Percentiles rank a stretch among this genome's conserved stretches.
These are phyloP conservation scores for Zaprionus bogoriensis DNA, from an alignment of 2,888 invertebrate species.

Conservation along the genomic window DNA sequence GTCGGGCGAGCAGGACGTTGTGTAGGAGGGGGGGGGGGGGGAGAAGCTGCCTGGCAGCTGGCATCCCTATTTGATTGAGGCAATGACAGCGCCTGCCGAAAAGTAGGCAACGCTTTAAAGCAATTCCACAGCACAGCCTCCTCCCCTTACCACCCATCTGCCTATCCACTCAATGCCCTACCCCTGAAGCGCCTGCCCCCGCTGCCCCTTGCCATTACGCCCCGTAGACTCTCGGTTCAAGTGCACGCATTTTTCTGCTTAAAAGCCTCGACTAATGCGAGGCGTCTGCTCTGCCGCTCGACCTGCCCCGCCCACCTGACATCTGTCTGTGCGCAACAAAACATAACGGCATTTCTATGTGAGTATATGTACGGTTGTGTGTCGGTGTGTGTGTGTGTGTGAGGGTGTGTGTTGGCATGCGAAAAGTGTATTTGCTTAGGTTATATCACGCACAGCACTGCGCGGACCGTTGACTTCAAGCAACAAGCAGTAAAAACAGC, in stretches of 20 bases:
- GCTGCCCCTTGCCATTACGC: not conserved
- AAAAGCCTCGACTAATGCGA: slow-evolving; percentile 78
- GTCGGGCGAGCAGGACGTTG: not conserved
- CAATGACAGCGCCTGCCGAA: slow-evolving; percentile 37
- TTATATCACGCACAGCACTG: slow-evolving; percentile 50
- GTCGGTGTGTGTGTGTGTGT: slow-evolving; percentile 7
- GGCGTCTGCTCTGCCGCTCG: slow-evolving; percentile 47
- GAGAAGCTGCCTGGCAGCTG: no score
- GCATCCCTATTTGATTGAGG: slow-evolving; percentile 48
- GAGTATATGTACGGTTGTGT: slow-evolving; percentile 4
- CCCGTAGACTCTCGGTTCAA: slow-evolving; percentile 44
- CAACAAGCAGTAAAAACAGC: slow-evolving; percentile 42
- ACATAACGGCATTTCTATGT: slow-evolving; percentile 55
- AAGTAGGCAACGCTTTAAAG: slow-evolving; percentile 67
- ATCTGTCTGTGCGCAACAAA: slow-evolving; percentile 73
- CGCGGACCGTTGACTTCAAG: slow-evolving; percentile 51
- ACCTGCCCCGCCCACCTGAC: slow-evolving; percentile 8
- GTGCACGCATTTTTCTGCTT: slow-evolving; percentile 79
- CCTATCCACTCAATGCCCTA: not conserved
- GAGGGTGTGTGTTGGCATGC: slow-evolving; percentile 17
- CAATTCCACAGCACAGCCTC: not conserved
- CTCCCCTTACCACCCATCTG: not conserved
- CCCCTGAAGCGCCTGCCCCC: not conserved
- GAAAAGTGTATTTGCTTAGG: slow-evolving; percentile 72
- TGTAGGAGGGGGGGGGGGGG: no score